These are phyloP conservation scores for Perithous albicinctus DNA, from an alignment of 2,888 invertebrate genomes.

Conservation along the genomic window DNA sequence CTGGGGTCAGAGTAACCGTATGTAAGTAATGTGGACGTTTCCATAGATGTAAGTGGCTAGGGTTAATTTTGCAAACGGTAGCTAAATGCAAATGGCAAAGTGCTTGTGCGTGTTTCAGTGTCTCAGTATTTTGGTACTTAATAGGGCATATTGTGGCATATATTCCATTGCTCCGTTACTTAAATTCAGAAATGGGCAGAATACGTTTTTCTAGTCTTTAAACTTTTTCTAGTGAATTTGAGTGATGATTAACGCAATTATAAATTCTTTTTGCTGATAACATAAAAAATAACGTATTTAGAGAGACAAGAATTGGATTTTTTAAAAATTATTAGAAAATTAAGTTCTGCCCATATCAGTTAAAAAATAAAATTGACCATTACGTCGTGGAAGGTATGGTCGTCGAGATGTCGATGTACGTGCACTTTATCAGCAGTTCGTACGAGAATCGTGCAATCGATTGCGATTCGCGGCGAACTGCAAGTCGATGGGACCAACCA, in stretches of 20 bases:
- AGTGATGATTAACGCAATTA: no score
- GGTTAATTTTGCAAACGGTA: background rate
- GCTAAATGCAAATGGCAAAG: background rate
- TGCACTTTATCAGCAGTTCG: conserved; percentile 42
- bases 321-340: background rate
- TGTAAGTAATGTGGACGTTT: no score
- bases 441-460: conserved; percentile 35
- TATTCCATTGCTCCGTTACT: conserved; percentile 17
- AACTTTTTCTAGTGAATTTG: no score
- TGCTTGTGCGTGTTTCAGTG: background rate
- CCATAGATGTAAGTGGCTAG: no score
- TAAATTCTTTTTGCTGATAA: background rate
- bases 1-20: no score
- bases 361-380: conserved; percentile 4
- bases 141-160: conserved; percentile 15
- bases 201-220: background rate
- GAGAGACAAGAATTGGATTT: background rate
- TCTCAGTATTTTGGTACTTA: conserved; percentile 59
- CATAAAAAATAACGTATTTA: background rate
- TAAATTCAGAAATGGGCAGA: conserved; percentile 18
- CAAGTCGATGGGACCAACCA: conserved; percentile 57
- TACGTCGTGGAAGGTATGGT: conserved; percentile 17
- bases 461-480: conserved; percentile 30
- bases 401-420: conserved; percentile 32
- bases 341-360: background rate